Evolutionary conservation across 64 coral and sea anemone species (phyloP).

Genomic region (Stichodactyla mertensii): DNA sequence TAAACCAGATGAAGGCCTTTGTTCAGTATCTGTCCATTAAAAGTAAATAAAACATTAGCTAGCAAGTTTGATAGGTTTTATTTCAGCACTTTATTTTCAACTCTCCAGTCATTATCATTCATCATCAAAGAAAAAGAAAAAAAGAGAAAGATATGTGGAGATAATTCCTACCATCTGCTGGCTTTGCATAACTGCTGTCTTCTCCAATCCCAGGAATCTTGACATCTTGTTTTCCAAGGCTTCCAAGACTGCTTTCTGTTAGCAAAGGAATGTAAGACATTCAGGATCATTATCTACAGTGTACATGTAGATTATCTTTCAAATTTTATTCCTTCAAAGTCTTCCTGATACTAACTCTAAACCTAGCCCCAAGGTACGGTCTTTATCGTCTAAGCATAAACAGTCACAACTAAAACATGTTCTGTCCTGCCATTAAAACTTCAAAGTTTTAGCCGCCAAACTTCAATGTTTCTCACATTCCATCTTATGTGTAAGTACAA

Average conservation of each 20-base stretch:
- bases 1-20: not conserved
- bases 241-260: not conserved
- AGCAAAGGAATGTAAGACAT: not conserved
- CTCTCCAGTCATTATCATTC: no score
- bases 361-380: no score
- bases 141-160: not conserved
- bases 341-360: not conserved
- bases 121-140: no score
- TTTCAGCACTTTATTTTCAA: no score
- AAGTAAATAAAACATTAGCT: no score
- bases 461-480: no score
- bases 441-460: no score
- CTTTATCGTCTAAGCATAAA: no score
- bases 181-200: not conserved
- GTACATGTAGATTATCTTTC: not conserved
- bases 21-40: not conserved
- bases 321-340: not conserved
- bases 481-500: no score
- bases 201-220: constrained; percentile 58
- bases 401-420: no score
- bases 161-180: not conserved
- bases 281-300: not conserved
- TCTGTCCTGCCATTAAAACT: no score
- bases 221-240: not conserved
- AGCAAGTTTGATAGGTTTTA: no score